These are phyloP conservation scores for Glaucomys volans DNA, from an alignment of 2,113 vertebrate genomes.

Conservation along the genomic window DNA sequence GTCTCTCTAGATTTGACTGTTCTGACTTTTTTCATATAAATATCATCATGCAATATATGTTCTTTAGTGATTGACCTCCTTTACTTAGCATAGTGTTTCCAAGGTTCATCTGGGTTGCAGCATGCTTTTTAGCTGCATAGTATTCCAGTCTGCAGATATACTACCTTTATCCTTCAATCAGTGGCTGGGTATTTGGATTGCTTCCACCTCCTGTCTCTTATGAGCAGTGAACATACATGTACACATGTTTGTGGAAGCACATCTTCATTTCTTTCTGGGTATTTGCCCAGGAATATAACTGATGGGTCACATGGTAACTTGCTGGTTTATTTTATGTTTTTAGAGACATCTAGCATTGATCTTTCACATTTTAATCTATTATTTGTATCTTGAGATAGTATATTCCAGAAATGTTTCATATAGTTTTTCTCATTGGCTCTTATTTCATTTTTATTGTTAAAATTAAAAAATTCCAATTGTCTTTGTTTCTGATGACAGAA, in stretches of 20 bases:
- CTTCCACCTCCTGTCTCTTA: neutral
- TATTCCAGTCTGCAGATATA: neutral
- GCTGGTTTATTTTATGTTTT: neutral
- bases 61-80: neutral
- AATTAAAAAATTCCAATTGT: neutral
- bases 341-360: neutral
- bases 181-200: neutral
- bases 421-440: conserved; percentile 1
- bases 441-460: neutral
- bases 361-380: neutral
- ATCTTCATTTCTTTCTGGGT: neutral
- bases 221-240: neutral
- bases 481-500: neutral
- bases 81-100: neutral
- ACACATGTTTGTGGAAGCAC: neutral
- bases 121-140: neutral
- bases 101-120: neutral
- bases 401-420: neutral
- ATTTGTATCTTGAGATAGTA: neutral
- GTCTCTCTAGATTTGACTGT: neutral
- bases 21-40: neutral
- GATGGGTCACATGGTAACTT: neutral
- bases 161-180: neutral
- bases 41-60: neutral
- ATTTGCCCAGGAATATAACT: neutral